Evolutionary conservation across 2,888 invertebrate genomes (phyloP), one percentile per base, ranked within the genome.

Genomic region (Teleiodes luculella): DNA sequence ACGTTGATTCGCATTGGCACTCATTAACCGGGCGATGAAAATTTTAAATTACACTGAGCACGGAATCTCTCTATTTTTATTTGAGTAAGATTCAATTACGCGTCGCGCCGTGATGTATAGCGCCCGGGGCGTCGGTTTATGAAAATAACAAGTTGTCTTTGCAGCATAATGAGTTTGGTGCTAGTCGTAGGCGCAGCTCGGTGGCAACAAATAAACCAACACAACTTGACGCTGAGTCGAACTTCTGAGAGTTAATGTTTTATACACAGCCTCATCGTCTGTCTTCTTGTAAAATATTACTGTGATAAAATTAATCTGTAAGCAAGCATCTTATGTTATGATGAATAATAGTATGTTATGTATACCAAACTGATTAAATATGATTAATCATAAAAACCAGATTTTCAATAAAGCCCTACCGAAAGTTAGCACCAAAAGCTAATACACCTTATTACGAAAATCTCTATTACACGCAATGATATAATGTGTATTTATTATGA

Each of bases 11-110:
- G 79, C 76, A 79, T 73, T 78, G 79, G 68, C 69, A 66, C 80
- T 83, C 83, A 86, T 83, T 83, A 83, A 76, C 74, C 74, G 62
- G 64, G 71, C 79, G 80, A 85, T 84, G 85, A 83, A 84, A 84
- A 85, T 84, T 78, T 81, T 73, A 85, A 86, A 87, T 86, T 83
- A 79, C 82, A 74, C 72, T 70, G 76, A 74, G 76, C 81, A 79
- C 80, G 73, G 76, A 71, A 74, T 70, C 54, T 67, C 69, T 75
- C 76, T 80, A 74, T 78, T 85, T 83, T 85, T 84, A 78, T 86
- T 84, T 82, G 73, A 70, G 70, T 72, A 74, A 76, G 78, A 80
- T 86, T 87, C 83, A 86, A 86, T 86, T 85, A 85, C 77, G 72
- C 57, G 70, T 65, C 68, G 71, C 74, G 70, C 77, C 80, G 78